Evolutionary conservation across 2,888 invertebrate genomes (phyloP), one percentile per base, ranked within the genome.

Genomic region (Chrysodeixis includens): DNA sequence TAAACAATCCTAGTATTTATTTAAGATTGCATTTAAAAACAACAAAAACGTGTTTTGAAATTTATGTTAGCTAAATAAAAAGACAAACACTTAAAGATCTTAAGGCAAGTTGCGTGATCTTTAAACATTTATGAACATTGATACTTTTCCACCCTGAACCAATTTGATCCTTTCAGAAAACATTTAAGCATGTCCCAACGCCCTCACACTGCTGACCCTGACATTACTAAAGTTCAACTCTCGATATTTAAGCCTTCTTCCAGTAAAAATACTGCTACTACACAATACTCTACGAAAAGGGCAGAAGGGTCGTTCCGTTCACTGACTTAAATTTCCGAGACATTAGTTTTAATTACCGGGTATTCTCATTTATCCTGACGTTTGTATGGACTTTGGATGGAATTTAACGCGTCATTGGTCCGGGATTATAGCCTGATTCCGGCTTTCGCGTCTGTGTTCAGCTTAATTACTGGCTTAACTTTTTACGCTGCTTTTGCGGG

Each of bases 321-420:
- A 56, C 30, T 60, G 53, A 68, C 59, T 74, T 52, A 44, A 46
- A 35, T 65, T 72, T 56, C 49, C 51, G 54, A 40, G 3, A 18
- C 57, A 65, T 76, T 72, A 55, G 56, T 65, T 72, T 69, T 62
- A 76, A 73, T 66, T 56, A 26, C 65, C n/a, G 51, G 22, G 30
- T 56, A 30, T n/a, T 55, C 30, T 55, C 44, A 49, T 62, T 73
- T 53, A 53, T 51, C 58, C 9, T 20, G 10, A 18, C 26, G n/a
- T 49, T 18, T 32, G 40, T 22, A 30, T 14, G 16, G 1, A 1
- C 7, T 2, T 71, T 18, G 30, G 22, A 20, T 12, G 32, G 55
- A 51, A 60, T 74, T 35, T 63, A 26, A 30, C 16, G 53, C 18
- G 14, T 69, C 18, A 69, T 35, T n/a, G 54, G 68, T 51, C 56